Base-by-base conservation (phyloP, 2,888 invertebrate species). In the Callimorpha dominula region DNA sequence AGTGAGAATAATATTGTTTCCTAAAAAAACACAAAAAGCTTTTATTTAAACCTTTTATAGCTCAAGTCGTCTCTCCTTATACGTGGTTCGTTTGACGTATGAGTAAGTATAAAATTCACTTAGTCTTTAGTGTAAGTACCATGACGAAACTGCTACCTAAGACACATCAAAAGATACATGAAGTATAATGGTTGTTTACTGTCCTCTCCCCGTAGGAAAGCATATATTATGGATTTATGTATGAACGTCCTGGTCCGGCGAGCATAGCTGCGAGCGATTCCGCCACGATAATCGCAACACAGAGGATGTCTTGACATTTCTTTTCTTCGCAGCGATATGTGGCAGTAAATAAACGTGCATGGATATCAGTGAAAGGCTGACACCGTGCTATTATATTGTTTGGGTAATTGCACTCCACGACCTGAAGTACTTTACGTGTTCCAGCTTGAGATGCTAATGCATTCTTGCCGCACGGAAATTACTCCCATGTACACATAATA, bases 321-420 rank as follows among this genome's bases (percentile, higher is more conserved):
- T 91, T 91, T 91, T 90, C 90, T 89, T 87, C 85, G 80, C 82
- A 79, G 81, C 84, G 81, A 86, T 86, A 81, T 85, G 83, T 81
- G 81, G 86, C 86, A 87, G 88, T 92, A 91, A 92, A 92, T 91
- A 91, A 88, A 80, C 86, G 82, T 74, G 74, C 82, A 79, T 86
- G 87, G 90, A 88, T 89, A 89, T 88, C 87, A 88, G 86, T 78
- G 79, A 80, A 40, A 80, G 57, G 83, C 85, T 87, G 92, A 92
- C 93, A 92, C 90, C 85, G 76, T 87, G 86, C 91, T 89, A 92
- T 93, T 94, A 94, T 92, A 92, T 92, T 91, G 92, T 94, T 94
- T 91, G 90, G 90, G 91, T 94, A 94, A 94, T 94, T 93, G 89
- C 87, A 91, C 87, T 81, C 85, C 87, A 81, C 87, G 82, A 86